phyloP scores from a whole-genome alignment of 2,113 vertebrate genomes.

The Cyanoderma ruficeps region DNA sequence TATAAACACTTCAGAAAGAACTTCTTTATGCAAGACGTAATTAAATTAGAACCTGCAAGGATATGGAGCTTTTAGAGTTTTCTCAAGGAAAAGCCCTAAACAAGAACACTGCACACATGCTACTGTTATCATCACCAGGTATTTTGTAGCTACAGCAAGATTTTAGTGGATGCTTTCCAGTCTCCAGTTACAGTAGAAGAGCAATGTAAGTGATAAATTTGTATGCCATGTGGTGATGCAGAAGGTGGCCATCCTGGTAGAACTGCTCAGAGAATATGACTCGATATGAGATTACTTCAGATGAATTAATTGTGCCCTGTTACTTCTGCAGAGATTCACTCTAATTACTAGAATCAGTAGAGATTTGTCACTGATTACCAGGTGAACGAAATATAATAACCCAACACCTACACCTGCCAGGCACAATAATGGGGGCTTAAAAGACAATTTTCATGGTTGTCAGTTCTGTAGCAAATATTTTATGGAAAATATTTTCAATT shows the following conservation, averaged over 20 bases:
- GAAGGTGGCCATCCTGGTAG: background rate
- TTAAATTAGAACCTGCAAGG: slow-evolving; percentile 3
- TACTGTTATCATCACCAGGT: background rate
- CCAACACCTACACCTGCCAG: background rate
- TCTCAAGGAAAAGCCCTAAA: background rate
- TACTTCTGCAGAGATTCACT: background rate
- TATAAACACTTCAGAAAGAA: background rate
- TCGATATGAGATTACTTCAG: background rate
- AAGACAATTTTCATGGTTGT: background rate
- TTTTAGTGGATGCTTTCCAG: background rate
- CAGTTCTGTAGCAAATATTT: background rate
- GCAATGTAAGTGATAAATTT: background rate
- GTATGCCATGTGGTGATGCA: background rate
- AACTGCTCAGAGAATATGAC: background rate
- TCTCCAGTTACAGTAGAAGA: background rate
- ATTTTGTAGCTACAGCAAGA: background rate
- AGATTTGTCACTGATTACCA: background rate
- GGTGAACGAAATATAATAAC: background rate
- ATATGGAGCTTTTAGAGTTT: background rate
- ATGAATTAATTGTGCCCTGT: background rate
- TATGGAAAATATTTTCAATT: background rate
- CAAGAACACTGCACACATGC: background rate
- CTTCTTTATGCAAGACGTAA: background rate
- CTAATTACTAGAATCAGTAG: background rate
- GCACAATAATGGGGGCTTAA: background rate